These are phyloP conservation scores for Harpagoxenus sublaevis DNA, from an alignment of 2,888 invertebrate species.

Conservation along the genomic window DNA sequence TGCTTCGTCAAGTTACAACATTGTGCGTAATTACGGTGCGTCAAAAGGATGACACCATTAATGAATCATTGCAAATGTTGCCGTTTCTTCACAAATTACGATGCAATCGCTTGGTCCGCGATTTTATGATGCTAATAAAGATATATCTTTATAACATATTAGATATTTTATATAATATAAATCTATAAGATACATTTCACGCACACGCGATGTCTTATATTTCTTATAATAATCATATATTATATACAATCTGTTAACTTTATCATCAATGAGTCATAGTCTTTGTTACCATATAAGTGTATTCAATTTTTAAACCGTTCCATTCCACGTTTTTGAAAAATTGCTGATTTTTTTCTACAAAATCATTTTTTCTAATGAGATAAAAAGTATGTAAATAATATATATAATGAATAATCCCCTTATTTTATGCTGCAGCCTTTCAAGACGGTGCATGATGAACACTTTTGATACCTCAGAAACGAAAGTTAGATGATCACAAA, in stretches of 20 bases:
- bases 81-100: neutral
- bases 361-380: neutral
- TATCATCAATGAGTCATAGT: neutral
- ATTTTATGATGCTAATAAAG: neutral
- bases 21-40: slow-evolving; percentile 35
- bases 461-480: neutral
- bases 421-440: neutral
- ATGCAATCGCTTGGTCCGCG: neutral
- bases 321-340: neutral
- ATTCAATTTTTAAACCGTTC: neutral
- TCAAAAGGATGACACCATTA: slow-evolving; percentile 8
- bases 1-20: slow-evolving; percentile 36
- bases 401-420: neutral
- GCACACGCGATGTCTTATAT: neutral
- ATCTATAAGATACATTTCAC: neutral
- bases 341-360: neutral
- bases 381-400: neutral
- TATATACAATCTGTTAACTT: neutral
- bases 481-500: neutral
- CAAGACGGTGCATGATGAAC: too few relatives aligned
- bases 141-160: neutral
- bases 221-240: neutral
- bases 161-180: too few relatives aligned
- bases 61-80: slow-evolving; percentile 29
- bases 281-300: neutral